Base-by-base conservation (phyloP, 2,797 vertebrate genomes). In the Spinus olivaceus region DNA sequence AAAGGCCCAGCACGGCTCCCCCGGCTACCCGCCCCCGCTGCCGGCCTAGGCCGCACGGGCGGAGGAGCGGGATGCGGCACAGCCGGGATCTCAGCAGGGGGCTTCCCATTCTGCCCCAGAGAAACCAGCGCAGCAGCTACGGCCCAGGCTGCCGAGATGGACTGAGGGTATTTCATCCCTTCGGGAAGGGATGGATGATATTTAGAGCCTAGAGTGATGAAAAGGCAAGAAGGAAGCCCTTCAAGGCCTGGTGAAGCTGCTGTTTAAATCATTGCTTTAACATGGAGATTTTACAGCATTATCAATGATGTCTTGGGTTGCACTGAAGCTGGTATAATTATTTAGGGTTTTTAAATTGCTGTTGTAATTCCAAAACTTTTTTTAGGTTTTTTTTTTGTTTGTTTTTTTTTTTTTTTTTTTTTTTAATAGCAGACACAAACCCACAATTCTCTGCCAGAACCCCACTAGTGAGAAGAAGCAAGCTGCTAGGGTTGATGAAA, bases 251-350 rank as follows among this genome's bases (percentile, higher is more conserved):
- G 25, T 15, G 20, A 89, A 70, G 46, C 21, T 77, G 53, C 65
- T 81, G 53, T 81, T 85, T 64, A 94, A 95, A 92, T 81, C 7
- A 94, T 87, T 82, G 71, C 47, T 81, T 74, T 49, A 82, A 82
- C 72, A 50, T 25, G 2, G 49, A 49, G 33, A 77, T 72, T 91
- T 92, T 94, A 91, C 35, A 89, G 81, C 69, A 74, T 86, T 90
- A 74, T 61, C 9, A 12, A 77, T 80, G 67, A 94, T 27, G 18
- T 54, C 80, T 9, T 80, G 50, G 35, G 79, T 86, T 0, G 0
- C 28, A 88, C 35, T 71, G 74, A 91, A 82, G 30, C 39, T 3
- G 2, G 11, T 57, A 81, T 74, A 91, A 92, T 77, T 86, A 67
- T 82, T 66, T n/a, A 27, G 16, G 14, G 1, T 4, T 57, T 72